Conservation (phyloP, 1,140 invertebrate species). For the Drosophila simulans region DNA sequence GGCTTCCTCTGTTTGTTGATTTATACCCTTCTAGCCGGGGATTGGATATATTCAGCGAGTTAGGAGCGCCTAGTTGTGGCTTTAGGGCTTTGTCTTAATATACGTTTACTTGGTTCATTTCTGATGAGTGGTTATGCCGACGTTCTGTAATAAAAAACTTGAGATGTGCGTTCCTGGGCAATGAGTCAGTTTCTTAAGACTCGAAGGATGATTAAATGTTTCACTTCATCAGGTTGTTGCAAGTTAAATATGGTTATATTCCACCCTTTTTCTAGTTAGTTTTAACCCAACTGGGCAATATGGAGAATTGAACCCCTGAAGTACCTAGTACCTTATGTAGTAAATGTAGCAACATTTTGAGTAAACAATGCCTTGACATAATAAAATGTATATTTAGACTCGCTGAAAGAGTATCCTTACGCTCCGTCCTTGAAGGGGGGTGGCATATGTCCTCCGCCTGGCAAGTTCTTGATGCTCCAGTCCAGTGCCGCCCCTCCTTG, state of each 20-base stretch:
- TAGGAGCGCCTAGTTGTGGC: conserved; percentile 7
- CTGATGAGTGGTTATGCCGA: neutral
- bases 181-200: neutral
- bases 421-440: neutral
- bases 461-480: conserved; percentile 10
- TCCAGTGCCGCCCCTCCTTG: neutral
- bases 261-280: too few species aligned
- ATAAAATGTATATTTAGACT: conserved; percentile 8
- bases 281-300: neutral
- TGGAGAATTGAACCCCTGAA: neutral
- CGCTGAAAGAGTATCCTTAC: conserved; percentile 7
- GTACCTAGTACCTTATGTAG: neutral
- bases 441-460: conserved; percentile 11
- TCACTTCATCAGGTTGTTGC: too few species aligned
- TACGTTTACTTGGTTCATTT: conserved; percentile 1
- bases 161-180: neutral
- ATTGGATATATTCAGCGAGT: conserved; percentile 27
- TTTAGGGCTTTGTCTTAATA: conserved; percentile 2
- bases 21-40: conserved; percentile 6
- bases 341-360: neutral
- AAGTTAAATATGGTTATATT: too few species aligned
- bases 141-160: neutral
- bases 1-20: conserved; percentile 17
- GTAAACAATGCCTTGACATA: conserved; percentile 3
- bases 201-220: neutral